Percentiles rank a stretch among this genome's conserved stretches.
phyloP scores from a whole-genome alignment of 2,113 vertebrate species.

The Oreochromis aureus region DNA sequence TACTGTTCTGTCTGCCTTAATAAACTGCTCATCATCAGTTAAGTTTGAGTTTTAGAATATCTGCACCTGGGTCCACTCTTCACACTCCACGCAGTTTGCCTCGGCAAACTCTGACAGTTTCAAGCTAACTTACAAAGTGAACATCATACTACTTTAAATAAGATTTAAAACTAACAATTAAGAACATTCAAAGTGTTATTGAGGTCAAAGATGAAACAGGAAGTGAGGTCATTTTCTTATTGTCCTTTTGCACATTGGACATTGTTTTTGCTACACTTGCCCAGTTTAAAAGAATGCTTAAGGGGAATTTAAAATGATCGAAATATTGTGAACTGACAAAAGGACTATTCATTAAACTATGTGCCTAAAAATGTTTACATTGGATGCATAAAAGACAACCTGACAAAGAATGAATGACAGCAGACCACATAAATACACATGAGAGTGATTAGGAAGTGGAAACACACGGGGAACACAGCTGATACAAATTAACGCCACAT shows the following conservation, averaged over 20 bases:
- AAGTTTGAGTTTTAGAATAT: too few relatives aligned
- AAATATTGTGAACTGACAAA: not conserved
- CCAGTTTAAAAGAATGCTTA: not conserved
- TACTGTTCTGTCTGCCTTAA: too few relatives aligned
- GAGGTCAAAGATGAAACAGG: not conserved
- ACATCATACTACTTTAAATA: not conserved
- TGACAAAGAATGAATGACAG: not conserved
- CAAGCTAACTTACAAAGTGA: not conserved
- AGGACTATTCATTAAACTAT: accelerated
- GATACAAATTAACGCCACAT: not conserved
- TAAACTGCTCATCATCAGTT: too few relatives aligned
- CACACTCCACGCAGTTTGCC: too few relatives aligned
- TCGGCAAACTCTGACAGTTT: not conserved
- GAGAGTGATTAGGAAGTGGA: not conserved
- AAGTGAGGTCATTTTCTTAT: not conserved
- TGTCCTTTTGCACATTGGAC: not conserved
- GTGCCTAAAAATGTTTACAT: not conserved
- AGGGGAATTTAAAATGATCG: not conserved
- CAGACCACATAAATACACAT: not conserved
- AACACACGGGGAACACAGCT: not conserved
- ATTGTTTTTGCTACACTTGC: not conserved
- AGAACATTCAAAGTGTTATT: not conserved
- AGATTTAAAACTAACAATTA: too few relatives aligned
- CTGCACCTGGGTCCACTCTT: too few relatives aligned
- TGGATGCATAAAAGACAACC: not conserved